phyloP scores from a whole-genome alignment of 2,888 invertebrate species.

The Lamellibrachia columna region DNA sequence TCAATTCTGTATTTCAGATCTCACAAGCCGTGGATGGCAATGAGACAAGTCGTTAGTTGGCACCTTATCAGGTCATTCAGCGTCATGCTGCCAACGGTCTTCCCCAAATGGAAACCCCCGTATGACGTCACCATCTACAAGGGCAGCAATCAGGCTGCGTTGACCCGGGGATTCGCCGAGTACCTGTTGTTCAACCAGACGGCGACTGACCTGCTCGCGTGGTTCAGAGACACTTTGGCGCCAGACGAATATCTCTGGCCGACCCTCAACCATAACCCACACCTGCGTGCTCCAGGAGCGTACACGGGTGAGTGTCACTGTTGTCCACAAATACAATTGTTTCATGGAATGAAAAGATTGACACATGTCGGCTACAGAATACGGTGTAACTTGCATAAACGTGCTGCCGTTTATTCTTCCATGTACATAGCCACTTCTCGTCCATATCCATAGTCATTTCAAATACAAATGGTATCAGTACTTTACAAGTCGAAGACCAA shows the following conservation, averaged over 20 bases:
- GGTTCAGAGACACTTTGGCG: conserved; percentile 37
- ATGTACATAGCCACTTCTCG: too few species aligned
- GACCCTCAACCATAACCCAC: conserved; percentile 40
- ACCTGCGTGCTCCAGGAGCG: conserved; percentile 39
- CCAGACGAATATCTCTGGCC: conserved; percentile 42
- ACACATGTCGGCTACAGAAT: too few species aligned
- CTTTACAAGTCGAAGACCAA: too few species aligned
- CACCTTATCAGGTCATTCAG: conserved; percentile 23
- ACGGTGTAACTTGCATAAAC: too few species aligned
- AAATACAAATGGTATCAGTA: too few species aligned
- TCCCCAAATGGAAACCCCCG: conserved; percentile 32
- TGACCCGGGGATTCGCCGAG: conserved; percentile 33
- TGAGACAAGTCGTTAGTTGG: conserved; percentile 36
- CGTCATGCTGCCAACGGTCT: conserved; percentile 28
- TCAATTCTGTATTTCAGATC: neutral
- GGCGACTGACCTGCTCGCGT: conserved; percentile 31
- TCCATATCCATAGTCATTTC: too few species aligned
- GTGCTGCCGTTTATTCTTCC: too few species aligned
- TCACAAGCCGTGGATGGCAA: conserved; percentile 18
- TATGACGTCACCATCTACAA: conserved; percentile 37
- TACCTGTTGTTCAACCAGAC: conserved; percentile 34
- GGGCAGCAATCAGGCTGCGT: conserved; percentile 39
- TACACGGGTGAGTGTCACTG: conserved; percentile 28
- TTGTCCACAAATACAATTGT: neutral
- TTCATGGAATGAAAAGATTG: neutral